Evolutionary conservation across 2,888 invertebrate species (phyloP), one percentile per base, ranked within the genome.

Genomic region (Aspidiotus destructor): DNA sequence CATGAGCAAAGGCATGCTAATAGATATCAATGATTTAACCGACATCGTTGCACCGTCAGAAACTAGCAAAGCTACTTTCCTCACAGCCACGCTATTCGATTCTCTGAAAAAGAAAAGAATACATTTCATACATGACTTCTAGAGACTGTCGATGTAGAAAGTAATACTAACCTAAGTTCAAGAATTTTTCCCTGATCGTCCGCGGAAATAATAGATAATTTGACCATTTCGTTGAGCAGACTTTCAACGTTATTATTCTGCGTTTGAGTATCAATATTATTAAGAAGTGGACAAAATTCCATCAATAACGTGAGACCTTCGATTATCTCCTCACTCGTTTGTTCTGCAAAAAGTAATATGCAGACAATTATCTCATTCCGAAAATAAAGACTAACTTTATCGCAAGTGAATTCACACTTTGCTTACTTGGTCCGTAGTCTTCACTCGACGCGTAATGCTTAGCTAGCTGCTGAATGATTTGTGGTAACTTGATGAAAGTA

Each of bases 401-500:
- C 16, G 42, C 44, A 61, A 9, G 40, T 8, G 9, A 54, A 10
- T 1, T 48, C 48, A 48, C n/a, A 11, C 2, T 13, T 3, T 13
- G n/a, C n/a, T 48, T 11, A 67, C 67, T 60, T 40, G 67, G 40
- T 0, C 44, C 28, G 28, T 44, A 52, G 41, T 58, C 44, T 16
- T 58, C 15, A 28, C 41, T 57, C 55, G 57, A 58, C 28, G 57
- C 58, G 48, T 67, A 70, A 58, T 55, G 69, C 42, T n/a, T 40
- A 15, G 63, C 60, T 15, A 71, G 60, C 60, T 71, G 41, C 69
- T 86, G 84, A 60, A 93, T 81, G 60, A 92, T 85, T 74, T 87
- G 86, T 0, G 92, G 92, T 63, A 95, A 85, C 81, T 95, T 95
- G 9, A 96, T 82, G 76, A 94, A 95, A 0, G 91, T 90, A 76